Conservation (phyloP, 1,140 invertebrate species). For the Cyclina sinensis region DNA sequence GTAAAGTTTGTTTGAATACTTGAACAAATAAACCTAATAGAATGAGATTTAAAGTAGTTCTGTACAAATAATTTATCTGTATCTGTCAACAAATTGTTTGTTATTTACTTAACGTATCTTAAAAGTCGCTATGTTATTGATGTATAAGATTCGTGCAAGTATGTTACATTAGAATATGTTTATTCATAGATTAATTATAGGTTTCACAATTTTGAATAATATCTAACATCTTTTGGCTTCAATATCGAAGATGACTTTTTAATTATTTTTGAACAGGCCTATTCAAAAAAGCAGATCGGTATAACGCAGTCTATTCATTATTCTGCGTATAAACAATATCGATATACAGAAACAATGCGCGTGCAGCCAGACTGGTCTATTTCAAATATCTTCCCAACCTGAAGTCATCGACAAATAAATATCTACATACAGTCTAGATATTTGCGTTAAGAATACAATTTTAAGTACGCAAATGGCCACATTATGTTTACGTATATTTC, state of each 20-base stretch:
- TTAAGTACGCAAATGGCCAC: too few species aligned
- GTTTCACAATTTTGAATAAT: neutral
- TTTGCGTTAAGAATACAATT: too few species aligned
- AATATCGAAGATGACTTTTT: neutral
- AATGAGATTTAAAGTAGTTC: constrained; percentile 40
- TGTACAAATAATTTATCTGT: neutral
- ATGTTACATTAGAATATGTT: constrained; percentile 8
- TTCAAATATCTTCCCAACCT: too few species aligned
- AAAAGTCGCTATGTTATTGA: neutral
- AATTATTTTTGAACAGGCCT: neutral
- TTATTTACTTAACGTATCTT: neutral
- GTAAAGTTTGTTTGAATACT: constrained; percentile 12
- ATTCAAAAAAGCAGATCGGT: neutral
- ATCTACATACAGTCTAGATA: too few species aligned
- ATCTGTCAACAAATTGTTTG: constrained; percentile 37
- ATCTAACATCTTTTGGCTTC: constrained; percentile 1
- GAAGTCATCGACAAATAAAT: too few species aligned
- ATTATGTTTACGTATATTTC: too few species aligned
- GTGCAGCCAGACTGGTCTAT: too few species aligned
- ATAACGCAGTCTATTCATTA: neutral
- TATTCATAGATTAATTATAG: constrained; percentile 12
- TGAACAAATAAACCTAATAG: constrained; percentile 7
- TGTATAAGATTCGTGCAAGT: neutral
- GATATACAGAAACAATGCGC: too few species aligned
- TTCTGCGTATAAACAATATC: too few species aligned